Conservation (phyloP, 2,888 invertebrate species). For the Peribatodes rhomboidaria region DNA sequence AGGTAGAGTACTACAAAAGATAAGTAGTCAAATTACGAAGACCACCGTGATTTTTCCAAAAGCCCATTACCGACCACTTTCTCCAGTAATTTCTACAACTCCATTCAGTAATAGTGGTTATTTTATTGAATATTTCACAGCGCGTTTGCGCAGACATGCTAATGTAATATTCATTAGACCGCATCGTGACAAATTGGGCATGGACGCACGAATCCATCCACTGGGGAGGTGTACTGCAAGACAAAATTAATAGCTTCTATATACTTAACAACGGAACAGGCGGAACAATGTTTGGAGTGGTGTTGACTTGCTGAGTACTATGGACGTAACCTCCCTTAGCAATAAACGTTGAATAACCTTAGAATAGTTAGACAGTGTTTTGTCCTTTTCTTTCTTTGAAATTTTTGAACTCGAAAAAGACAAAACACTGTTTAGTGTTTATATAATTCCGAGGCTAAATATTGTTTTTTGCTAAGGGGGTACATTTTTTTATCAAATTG, state of each 20-base stretch:
- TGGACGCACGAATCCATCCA: constrained; percentile 76
- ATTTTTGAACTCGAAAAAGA: too few species aligned
- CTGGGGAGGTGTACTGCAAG: constrained; percentile 3
- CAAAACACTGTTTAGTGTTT: too few species aligned
- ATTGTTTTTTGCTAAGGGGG: too few species aligned
- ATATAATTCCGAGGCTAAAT: too few species aligned
- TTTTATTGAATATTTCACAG: constrained; percentile 57
- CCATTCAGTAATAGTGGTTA: constrained; percentile 38
- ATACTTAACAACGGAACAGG: background rate
- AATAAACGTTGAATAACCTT: too few species aligned
- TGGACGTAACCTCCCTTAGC: too few species aligned
- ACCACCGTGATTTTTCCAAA: constrained; percentile 8
- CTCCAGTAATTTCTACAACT: constrained; percentile 43
- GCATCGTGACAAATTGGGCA: constrained; percentile 76
- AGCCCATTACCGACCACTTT: constrained; percentile 30
- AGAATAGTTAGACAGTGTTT: too few species aligned
- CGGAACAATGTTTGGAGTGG: too few species aligned
- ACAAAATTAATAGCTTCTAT: background rate
- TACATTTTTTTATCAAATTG: too few species aligned
- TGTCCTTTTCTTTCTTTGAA: too few species aligned
- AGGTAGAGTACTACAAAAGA: background rate
- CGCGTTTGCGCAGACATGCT: constrained; percentile 55
- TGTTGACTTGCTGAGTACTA: too few species aligned
- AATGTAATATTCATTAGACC: constrained; percentile 72
- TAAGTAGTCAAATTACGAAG: background rate